These are phyloP conservation scores for Promerops cafer DNA, from an alignment of 2,113 vertebrate species.

Conservation along the genomic window DNA sequence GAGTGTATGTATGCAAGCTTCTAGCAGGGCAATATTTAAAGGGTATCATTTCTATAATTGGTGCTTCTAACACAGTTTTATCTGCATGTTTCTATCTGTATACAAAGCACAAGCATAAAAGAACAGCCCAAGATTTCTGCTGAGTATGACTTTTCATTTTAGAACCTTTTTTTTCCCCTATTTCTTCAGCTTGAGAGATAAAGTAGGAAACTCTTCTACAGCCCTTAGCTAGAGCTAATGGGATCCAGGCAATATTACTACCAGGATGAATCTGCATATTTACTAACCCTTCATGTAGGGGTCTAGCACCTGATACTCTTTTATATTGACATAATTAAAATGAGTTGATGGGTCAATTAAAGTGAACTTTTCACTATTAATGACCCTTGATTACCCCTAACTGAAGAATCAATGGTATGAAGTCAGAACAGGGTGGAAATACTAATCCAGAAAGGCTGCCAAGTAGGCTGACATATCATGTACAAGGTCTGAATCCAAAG, in stretches of 20 bases:
- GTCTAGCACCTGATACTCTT: not conserved
- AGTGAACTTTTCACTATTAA: slow-evolving; percentile 37
- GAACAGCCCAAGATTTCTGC: not conserved
- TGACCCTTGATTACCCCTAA: not conserved
- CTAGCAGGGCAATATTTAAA: not conserved
- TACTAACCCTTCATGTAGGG: not conserved
- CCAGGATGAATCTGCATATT: not conserved
- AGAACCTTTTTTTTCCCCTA: not conserved
- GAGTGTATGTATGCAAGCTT: not conserved
- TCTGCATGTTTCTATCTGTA: not conserved
- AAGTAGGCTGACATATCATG: not conserved
- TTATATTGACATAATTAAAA: slow-evolving; percentile 43
- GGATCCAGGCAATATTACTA: not conserved
- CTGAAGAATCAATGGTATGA: slow-evolving; percentile 3
- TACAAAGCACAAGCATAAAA: not conserved
- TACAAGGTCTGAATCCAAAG: not conserved
- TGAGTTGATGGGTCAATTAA: not conserved
- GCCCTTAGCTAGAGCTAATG: not conserved
- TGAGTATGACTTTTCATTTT: not conserved
- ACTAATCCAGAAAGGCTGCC: not conserved
- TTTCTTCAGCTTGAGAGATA: not conserved
- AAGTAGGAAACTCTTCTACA: not conserved
- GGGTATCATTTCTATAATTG: not conserved
- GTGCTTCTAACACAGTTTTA: not conserved
- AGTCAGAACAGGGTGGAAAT: not conserved